Percentiles rank a stretch among this genome's conserved stretches.
phyloP scores from a whole-genome alignment of 2,113 vertebrate species.

The Melanocharis versteri region DNA sequence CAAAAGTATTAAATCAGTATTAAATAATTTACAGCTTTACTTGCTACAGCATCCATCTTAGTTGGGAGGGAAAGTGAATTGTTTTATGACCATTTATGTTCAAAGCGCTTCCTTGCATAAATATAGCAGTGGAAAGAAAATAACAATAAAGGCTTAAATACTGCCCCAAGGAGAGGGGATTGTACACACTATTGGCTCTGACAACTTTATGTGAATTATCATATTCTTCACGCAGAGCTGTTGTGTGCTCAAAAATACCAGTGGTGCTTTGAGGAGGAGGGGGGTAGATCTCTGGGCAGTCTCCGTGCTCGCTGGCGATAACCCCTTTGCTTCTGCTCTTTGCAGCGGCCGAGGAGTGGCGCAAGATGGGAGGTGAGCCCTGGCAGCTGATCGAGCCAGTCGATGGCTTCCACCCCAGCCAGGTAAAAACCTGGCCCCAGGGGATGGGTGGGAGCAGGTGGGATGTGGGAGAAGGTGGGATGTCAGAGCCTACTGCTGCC shows the following conservation, averaged over 20 bases:
- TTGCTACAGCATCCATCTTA: not conserved
- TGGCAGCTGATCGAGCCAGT: conserved; percentile 76
- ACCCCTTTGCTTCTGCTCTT: not conserved
- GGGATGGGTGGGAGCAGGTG: not conserved
- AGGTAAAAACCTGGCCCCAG: conserved; percentile 38
- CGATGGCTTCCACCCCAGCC: conserved; percentile 78
- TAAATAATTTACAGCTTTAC: conserved; percentile 25
- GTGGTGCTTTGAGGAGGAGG: not conserved
- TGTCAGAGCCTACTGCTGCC: fast-evolving
- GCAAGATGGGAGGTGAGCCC: conserved; percentile 58
- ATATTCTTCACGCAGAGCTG: not conserved
- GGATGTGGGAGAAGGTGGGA: not conserved
- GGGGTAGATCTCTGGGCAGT: fast-evolving
- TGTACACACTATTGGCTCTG: not conserved
- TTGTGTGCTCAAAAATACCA: not conserved
- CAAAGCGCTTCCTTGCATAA: not conserved
- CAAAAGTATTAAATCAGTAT: not conserved
- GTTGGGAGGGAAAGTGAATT: not conserved
- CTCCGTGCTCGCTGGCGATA: fast-evolving
- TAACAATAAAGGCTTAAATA: conserved; percentile 14
- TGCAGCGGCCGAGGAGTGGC: conserved; percentile 69
- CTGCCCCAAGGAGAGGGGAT: not conserved
- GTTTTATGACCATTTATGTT: not conserved
- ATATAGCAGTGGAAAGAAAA: not conserved
- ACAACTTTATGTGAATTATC: not conserved